Evolutionary conservation across 1,140 invertebrate genomes (phyloP), one percentile per base, ranked within the genome.

Genomic region (Drosophila ficusphila): DNA sequence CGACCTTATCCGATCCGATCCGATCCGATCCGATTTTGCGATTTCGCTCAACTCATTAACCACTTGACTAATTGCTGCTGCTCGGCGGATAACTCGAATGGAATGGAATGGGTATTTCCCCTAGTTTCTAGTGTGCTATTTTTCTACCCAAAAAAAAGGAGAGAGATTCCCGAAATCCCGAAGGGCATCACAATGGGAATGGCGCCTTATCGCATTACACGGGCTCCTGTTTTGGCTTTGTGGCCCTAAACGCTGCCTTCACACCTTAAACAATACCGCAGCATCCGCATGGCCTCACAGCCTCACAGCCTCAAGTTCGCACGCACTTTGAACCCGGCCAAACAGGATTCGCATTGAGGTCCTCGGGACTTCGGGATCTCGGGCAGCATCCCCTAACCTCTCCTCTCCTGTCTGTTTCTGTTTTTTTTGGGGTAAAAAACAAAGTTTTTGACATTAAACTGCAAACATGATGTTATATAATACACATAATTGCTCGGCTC

Each of bases 371-470:
- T n/a, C 39, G 27, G 62, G 48, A 48, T 23, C 69, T 38, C 52
- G 44, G 33, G 18, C 52, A 79, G 70, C 65, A 79, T 71, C 71
- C 75, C 78, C 76, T 83, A 85, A 81, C 68, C 77, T 77, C 54
- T 86, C 65, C 75, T 21, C 36, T 34, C 12, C 36, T 34, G 11
- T 11, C 27, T 6, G 1, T 18, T 18, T 31, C 7, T 2, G 27
- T 25, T 58, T 38, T 77, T 89, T 89, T 89, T 89, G 71, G 86
- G 83, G 76, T 89, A 88, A 90, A 89, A 89, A 89, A 86, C 57
- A 42, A 49, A 61, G 47, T 89, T 89, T 89, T 89, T 73, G 86
- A 81, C 86, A 90, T 79, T 57, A 88, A 88, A 88, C 60, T 81
- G 82, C 74, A 77, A 77, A 82, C 77, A 78, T 72, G 64, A 58